Percentiles rank a stretch among this genome's conserved stretches.
phyloP scores from a whole-genome alignment of 2,888 invertebrate species.

The Desoria tigrina region DNA sequence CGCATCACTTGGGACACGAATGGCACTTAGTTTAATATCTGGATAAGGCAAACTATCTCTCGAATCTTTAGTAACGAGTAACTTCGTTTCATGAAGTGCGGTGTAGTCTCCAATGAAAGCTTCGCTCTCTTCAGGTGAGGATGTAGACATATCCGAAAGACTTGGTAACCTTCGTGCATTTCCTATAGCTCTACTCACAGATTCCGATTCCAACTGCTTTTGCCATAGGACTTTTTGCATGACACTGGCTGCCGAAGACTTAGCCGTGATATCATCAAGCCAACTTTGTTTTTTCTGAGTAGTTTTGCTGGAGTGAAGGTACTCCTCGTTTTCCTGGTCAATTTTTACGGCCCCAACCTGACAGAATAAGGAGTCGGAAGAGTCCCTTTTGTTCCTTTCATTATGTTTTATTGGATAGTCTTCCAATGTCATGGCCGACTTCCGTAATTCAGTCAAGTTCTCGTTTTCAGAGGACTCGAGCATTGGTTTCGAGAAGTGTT shows the following conservation, averaged over 20 bases:
- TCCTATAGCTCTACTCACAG: not conserved
- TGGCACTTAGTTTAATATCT: not conserved
- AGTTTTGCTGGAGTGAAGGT: too few relatives aligned
- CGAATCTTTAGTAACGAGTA: not conserved
- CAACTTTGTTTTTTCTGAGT: too few relatives aligned
- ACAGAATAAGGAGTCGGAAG: not conserved
- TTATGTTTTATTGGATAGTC: not conserved
- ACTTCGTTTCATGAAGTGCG: too few relatives aligned
- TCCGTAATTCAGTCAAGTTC: not conserved
- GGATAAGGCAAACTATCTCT: not conserved
- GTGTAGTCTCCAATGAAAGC: not conserved
- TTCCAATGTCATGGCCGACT: not conserved
- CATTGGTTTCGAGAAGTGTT: constrained; percentile 1
- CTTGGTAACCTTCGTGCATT: not conserved
- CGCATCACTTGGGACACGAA: not conserved
- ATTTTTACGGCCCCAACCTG: not conserved
- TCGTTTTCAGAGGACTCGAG: not conserved
- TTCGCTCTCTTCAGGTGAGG: not conserved
- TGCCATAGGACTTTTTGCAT: not conserved
- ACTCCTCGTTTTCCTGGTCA: not conserved
- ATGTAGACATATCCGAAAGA: not conserved
- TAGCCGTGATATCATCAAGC: not conserved
- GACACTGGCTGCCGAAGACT: not conserved
- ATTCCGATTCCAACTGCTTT: not conserved
- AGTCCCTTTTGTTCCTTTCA: not conserved